A percentile compares a stretch with the other conserved stretches of the same genome.
These are phyloP conservation scores for Narcine bancroftii DNA, from an alignment of 2,113 vertebrate species.

Conservation along the genomic window DNA sequence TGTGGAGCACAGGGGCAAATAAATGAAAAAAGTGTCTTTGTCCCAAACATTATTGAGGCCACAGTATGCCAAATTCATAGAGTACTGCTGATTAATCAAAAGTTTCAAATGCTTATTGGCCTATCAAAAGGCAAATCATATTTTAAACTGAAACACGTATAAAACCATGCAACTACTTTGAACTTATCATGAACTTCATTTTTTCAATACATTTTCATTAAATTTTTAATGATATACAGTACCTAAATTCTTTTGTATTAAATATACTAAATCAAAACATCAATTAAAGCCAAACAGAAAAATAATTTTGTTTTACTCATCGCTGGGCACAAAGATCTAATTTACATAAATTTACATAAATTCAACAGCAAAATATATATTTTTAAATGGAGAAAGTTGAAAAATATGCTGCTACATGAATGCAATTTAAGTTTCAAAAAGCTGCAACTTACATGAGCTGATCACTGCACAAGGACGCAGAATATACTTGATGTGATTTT, in stretches of 20 bases:
- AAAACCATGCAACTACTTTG: background rate
- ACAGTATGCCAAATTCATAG: background rate
- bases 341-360: background rate
- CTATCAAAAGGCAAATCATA: background rate
- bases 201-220: background rate
- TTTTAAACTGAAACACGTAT: background rate
- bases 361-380: background rate
- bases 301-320: background rate
- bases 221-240: background rate
- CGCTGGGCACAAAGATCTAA: background rate
- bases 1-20: too few relatives aligned
- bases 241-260: constrained; percentile 3
- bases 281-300: background rate
- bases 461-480: background rate
- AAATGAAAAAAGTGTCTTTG: too few relatives aligned
- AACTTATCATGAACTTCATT: background rate
- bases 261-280: background rate
- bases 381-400: background rate
- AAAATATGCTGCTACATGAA: background rate
- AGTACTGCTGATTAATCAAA: background rate
- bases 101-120: background rate
- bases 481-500: background rate
- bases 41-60: too few relatives aligned
- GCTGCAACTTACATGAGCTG: background rate
- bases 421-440: background rate